These are phyloP conservation scores for Lemur catta DNA, from an alignment of 2,797 vertebrate genomes.

Conservation along the genomic window DNA sequence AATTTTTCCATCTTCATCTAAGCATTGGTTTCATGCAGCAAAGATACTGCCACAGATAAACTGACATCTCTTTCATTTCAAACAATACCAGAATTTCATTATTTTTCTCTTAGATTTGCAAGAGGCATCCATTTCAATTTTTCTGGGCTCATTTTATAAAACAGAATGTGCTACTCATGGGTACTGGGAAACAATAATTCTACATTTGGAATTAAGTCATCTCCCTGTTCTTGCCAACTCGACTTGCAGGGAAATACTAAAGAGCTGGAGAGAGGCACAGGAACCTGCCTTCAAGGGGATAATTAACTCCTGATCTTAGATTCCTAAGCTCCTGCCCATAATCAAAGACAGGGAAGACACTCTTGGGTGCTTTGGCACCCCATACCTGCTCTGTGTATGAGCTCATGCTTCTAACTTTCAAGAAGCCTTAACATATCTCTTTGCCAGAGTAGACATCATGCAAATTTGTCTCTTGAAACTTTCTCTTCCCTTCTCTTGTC, in stretches of 20 bases:
- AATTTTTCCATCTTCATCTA: constrained; percentile 9
- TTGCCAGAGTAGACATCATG: background rate
- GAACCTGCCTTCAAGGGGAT: constrained; percentile 27
- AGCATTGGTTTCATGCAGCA: constrained; percentile 11
- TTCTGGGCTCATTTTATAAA: background rate
- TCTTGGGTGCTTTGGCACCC: background rate
- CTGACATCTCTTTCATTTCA: background rate
- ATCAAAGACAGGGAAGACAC: constrained; percentile 44
- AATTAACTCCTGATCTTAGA: constrained; percentile 53
- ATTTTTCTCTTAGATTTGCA: constrained; percentile 42
- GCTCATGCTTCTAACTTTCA: constrained; percentile 14
- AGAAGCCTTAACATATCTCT: background rate
- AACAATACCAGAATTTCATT: background rate
- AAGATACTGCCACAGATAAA: background rate
- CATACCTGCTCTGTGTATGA: background rate
- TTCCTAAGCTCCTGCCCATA: background rate
- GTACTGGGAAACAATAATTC: constrained; percentile 19
- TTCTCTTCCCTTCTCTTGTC: background rate
- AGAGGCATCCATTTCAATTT: constrained; percentile 3
- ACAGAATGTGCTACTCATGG: background rate
- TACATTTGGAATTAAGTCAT: constrained; percentile 56
- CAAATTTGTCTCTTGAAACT: constrained; percentile 24
- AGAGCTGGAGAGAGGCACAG: background rate
- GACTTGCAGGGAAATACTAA: constrained; percentile 11
- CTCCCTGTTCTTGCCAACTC: constrained; percentile 37